Conservation (phyloP, 2,113 vertebrate species). For the Dipodomys merriami region DNA sequence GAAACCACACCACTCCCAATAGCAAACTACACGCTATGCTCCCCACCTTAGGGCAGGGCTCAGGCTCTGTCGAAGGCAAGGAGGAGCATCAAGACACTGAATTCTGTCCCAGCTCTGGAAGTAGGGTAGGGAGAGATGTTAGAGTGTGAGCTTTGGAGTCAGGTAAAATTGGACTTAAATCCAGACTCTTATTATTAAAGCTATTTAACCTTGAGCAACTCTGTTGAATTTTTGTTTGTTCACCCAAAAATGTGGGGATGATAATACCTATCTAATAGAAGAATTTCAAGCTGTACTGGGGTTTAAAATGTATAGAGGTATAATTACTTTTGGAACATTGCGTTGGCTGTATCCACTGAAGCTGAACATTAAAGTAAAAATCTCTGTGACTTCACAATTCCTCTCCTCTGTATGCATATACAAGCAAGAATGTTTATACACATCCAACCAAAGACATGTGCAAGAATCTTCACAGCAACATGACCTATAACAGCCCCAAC, state of each 20-base stretch:
- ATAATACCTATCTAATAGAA: neutral
- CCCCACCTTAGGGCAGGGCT: neutral
- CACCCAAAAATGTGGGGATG: neutral
- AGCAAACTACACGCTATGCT: no score
- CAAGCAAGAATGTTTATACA: slow-evolving; percentile 3
- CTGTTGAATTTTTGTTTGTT: slow-evolving; percentile 33
- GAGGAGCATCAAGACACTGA: neutral
- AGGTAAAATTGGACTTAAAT: neutral
- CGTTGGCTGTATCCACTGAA: neutral
- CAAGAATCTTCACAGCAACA: neutral
- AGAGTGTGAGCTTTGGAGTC: neutral
- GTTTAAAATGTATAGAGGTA: neutral
- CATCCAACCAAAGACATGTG: neutral
- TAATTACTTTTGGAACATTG: neutral
- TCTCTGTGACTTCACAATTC: neutral
- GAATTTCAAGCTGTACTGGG: slow-evolving; percentile 48
- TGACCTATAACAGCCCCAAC: neutral
- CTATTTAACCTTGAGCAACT: neutral
- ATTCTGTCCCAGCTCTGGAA: neutral
- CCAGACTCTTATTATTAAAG: neutral
- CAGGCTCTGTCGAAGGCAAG: neutral
- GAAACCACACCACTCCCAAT: neutral
- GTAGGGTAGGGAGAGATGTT: neutral
- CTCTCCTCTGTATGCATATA: neutral
- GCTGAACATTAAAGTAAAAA: neutral